These are phyloP conservation scores for Brachionus koreanus DNA, from an alignment of 1,140 invertebrate species.

Conservation along the genomic window DNA sequence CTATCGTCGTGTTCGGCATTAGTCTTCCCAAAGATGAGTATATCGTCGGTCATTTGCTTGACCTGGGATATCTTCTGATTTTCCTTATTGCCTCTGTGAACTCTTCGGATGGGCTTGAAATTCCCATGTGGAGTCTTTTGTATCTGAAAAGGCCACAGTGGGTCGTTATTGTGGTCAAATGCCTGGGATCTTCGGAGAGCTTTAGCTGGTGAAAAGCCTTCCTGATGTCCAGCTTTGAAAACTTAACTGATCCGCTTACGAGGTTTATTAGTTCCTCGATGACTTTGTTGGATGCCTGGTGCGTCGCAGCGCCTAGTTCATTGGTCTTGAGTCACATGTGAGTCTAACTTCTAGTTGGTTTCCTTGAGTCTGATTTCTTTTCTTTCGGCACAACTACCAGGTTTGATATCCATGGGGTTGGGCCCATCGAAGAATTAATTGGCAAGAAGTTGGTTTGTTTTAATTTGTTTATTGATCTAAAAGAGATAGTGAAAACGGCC, in stretches of 20 bases:
- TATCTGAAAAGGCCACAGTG: conserved; percentile 57
- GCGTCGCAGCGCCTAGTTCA: not conserved
- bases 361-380: no score
- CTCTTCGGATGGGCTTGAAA: conserved; percentile 47
- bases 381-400: no score
- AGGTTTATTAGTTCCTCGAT: not conserved
- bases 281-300: not conserved
- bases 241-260: not conserved
- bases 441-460: no score
- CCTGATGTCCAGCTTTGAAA: not conserved
- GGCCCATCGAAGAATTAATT: no score
- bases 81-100: conserved; percentile 46
- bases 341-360: not conserved
- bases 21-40: conserved; percentile 47
- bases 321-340: not conserved
- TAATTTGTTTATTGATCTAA: no score
- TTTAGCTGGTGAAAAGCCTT: conserved; percentile 4
- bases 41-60: conserved; percentile 48
- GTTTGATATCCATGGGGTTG: no score
- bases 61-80: conserved; percentile 43
- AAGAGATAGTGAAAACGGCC: no score
- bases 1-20: conserved; percentile 47
- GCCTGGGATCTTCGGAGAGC: conserved; percentile 41
- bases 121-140: conserved; percentile 56
- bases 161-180: conserved; percentile 58